Evolutionary conservation across 2,797 vertebrate species (phyloP), one percentile per base, ranked within the genome.

Genomic region (Xyrichtys novacula): DNA sequence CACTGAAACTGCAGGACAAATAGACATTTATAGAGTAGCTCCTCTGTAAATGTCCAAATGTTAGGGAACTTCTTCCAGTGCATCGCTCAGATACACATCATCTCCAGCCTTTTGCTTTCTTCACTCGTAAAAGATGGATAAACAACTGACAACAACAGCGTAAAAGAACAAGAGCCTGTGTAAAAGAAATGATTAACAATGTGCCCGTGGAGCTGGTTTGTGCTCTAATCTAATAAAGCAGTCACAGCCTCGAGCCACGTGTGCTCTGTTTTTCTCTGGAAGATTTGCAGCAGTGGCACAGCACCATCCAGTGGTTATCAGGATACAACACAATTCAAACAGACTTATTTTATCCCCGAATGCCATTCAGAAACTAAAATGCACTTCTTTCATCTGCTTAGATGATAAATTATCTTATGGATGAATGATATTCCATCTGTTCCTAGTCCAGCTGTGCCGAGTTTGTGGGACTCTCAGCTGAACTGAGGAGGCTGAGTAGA

Each of bases 291-390:
- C 20, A 74, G 85, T 75, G 42, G 42, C 55, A 85, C 60, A 93
- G 88, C 85, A n/a, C 93, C 92, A 84, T 78, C 89, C n/a, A 63
- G 89, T 90, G 93, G 87, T 16, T 4, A 15, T 20, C 16, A 69
- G 26, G 23, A 4, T 6, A 29, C 0, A 89, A 53, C 66, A 69
- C 87, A 86, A 15, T 23, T 32, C 12, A 49, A 54, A 53, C 14
- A 1, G 15, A 34, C 32, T 8, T 10, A 19, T 57, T 39, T 23
- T 1, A 1, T 3, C 23, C 29, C 44, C 14, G 49, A 47, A 38
- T 26, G 6, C 3, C 15, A 40, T 19, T 11, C 7, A 70, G 1
- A 62, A 40, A 44, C 4, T 31, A 12, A 9, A 62, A 59, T 8
- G n/a, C 5, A 32, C n/a, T 65, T 36, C 8, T 50, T 54, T 59